Evolutionary conservation across 37 sponge, comb jelly and placozoan species (phyloP), one percentile per base, ranked within the genome.

Genomic region (Haliclona indistincta): DNA sequence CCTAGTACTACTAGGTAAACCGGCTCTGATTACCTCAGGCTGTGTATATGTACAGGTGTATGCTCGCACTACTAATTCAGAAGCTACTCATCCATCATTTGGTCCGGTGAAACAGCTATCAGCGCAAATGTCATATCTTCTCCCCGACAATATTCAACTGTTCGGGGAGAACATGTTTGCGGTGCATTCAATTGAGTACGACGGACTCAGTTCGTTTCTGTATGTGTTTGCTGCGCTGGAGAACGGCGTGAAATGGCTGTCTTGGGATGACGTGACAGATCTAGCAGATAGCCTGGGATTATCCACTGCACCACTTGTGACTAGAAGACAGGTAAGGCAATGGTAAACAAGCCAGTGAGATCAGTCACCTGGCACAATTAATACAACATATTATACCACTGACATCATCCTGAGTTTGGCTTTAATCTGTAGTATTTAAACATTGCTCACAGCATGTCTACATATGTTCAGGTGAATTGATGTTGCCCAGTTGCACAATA

Each of bases 121-220:
- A 0, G 34, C 62, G 35, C 79, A 85, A 47, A 43, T 91, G 26
- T 63, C 69, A 30, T 88, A 72, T 56, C 17, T 77, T 17, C 10
- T 89, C 4, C 90, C 90, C 0, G 78, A 62, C 60, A 85, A 91
- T 49, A 64, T 91, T 8, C 91, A 91, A 62, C 45, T 91, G 43
- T 91, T 91, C 73, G 86, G 91, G 42, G 91, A 91, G 38, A 91
- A 91, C 47, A 68, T 91, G 81, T 91, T 84, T 82, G 91, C 82
- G 17, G 45, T 91, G 23, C 91, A 91, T 61, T 91, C 91, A 29
- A 91, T 91, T 34, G 81, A 91, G 36, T 91, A 91, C 51, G 86
- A 91, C 36, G 55, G 54, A 41, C 73, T 91, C n/a, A 49, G 63
- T 0, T 85, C 86, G 0, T 91, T 81, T 74, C 77, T 91, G 49